A percentile compares a stretch with the other conserved stretches of the same genome.
These are phyloP conservation scores for Ennomos fuscantarius DNA, from an alignment of 2,888 invertebrate genomes.

Conservation along the genomic window DNA sequence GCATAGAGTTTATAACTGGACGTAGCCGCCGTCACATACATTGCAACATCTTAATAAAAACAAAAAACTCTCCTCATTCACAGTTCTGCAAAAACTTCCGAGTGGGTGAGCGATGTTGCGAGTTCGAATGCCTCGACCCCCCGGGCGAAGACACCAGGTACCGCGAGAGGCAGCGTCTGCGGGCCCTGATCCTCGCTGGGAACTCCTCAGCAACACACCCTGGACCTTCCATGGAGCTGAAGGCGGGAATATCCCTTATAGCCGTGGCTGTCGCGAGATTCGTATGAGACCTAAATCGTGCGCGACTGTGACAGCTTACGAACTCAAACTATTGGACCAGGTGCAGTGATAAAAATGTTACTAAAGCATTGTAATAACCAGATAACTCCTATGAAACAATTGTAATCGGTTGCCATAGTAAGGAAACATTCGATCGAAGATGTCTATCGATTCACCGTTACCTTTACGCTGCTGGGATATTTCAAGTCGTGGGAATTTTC, in stretches of 20 bases:
- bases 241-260: conserved; percentile 68
- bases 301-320: not conserved
- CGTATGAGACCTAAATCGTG: conserved; percentile 59
- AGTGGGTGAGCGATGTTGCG: conserved; percentile 94
- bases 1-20: no score
- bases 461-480: not conserved
- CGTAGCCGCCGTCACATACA: no score
- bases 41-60: no score
- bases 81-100: conserved; percentile 95
- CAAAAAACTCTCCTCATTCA: conserved; percentile 31
- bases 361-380: not conserved
- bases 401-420: not conserved
- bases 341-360: not conserved
- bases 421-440: conserved; percentile 1
- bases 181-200: conserved; percentile 86
- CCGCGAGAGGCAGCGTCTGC: conserved; percentile 84
- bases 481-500: not conserved
- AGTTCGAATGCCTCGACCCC: conserved; percentile 94
- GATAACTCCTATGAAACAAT: not conserved
- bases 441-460: conserved; percentile 3
- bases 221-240: conserved; percentile 59
- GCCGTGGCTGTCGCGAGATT: conserved; percentile 73
- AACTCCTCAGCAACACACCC: conserved; percentile 79
- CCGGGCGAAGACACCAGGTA: conserved; percentile 87
- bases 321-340: not conserved